phyloP scores from a whole-genome alignment of 2,888 invertebrate genomes.

The Tenthredo distinguenda region DNA sequence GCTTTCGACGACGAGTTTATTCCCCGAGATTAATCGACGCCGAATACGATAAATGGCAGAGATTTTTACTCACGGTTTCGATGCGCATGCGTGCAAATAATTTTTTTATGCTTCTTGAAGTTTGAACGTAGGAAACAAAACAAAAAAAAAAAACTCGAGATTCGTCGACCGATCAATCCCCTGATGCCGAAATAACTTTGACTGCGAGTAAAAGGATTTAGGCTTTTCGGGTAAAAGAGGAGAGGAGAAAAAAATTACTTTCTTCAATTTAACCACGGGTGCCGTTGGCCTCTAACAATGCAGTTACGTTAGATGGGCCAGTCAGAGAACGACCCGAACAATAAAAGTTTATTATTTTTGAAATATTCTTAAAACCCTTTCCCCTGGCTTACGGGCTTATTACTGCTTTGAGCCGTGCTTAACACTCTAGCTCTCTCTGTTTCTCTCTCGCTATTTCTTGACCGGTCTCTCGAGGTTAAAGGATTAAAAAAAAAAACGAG shows the following conservation, averaged over 20 bases:
- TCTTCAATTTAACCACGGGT: slow-evolving; percentile 32
- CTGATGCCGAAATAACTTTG: neutral
- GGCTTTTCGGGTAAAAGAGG: neutral
- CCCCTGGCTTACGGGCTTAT: slow-evolving; percentile 47
- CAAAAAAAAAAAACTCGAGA: neutral
- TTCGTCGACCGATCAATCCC: neutral
- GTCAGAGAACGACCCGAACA: slow-evolving; percentile 36
- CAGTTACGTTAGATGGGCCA: slow-evolving; percentile 43
- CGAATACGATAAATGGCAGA: neutral
- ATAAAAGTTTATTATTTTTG: slow-evolving; percentile 49
- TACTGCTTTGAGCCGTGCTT: slow-evolving; percentile 41
- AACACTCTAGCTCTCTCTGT: slow-evolving; percentile 23
- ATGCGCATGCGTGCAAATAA: neutral
- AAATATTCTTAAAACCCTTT: slow-evolving; percentile 44
- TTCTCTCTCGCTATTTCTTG: slow-evolving; percentile 22
- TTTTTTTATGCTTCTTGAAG: neutral
- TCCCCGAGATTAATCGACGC: slow-evolving; percentile 5
- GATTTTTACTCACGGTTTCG: neutral
- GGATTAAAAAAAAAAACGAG: slow-evolving; percentile 41
- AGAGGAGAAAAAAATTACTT: slow-evolving; percentile 19
- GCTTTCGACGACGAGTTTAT: slow-evolving; percentile 1
- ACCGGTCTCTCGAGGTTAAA: slow-evolving; percentile 27
- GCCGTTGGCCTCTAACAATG: slow-evolving; percentile 37
- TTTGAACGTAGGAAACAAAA: too few species aligned
- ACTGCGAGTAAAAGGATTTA: neutral